Evolutionary conservation across 2,113 vertebrate species (phyloP).

Genomic region (Elanus axillaris): DNA sequence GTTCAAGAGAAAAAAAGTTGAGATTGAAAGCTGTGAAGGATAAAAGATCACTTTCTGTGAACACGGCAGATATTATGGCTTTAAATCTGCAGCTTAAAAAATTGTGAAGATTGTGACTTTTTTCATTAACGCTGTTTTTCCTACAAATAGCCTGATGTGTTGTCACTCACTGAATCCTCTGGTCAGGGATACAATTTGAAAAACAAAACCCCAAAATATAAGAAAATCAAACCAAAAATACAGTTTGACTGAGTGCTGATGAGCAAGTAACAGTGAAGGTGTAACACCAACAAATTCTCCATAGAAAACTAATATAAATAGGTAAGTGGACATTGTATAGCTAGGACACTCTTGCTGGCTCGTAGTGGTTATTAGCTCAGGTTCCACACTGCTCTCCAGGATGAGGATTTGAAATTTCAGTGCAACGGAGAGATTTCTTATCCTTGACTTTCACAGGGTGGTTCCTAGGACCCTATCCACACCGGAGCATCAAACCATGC

Average conservation of each 20-base stretch:
- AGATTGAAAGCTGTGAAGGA: conserved; percentile 16
- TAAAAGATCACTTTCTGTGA: not conserved
- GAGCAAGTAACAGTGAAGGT: not conserved
- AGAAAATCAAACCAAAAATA: not conserved
- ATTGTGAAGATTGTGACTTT: not conserved
- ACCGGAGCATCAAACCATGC: conserved; percentile 56
- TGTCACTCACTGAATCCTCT: not conserved
- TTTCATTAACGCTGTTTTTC: not conserved
- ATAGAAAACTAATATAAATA: not conserved
- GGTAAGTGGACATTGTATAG: not conserved
- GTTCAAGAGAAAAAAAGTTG: conserved; percentile 32
- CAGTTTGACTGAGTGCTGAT: not conserved
- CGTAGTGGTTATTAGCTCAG: conserved; percentile 45
- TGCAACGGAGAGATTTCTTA: conserved; percentile 54
- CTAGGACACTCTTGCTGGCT: conserved; percentile 55
- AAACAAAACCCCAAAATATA: not conserved
- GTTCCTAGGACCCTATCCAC: conserved; percentile 45
- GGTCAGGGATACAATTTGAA: not conserved
- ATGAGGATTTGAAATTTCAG: conserved; percentile 55
- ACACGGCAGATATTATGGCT: not conserved
- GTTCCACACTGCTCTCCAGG: conserved; percentile 61
- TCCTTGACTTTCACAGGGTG: not conserved
- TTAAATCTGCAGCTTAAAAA: conserved; percentile 38
- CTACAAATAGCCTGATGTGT: not conserved
- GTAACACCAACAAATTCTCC: conserved; percentile 18